These are phyloP conservation scores for Tragelaphus buxtoni DNA, from an alignment of 2,113 vertebrate genomes.

Conservation along the genomic window DNA sequence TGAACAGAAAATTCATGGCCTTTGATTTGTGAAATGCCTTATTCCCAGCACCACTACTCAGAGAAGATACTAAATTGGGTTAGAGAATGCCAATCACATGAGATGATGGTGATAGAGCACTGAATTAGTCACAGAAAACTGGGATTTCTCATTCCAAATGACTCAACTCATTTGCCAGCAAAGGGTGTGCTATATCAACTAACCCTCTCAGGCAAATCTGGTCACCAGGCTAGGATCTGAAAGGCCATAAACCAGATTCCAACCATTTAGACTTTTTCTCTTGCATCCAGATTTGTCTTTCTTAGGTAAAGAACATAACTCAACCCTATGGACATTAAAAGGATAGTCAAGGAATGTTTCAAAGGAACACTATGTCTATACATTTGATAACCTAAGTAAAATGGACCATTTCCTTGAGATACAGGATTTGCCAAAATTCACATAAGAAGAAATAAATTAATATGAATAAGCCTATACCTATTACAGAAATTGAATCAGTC, in stretches of 20 bases:
- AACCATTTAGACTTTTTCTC: background rate
- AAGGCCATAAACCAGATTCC: background rate
- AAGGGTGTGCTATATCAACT: background rate
- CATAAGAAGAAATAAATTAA: background rate
- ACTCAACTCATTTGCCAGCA: background rate
- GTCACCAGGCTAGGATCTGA: background rate
- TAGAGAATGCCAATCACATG: slow-evolving; percentile 20
- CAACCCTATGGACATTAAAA: background rate
- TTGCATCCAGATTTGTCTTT: background rate
- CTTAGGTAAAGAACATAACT: background rate
- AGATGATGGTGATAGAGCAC: background rate
- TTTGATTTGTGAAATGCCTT: background rate
- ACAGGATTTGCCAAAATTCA: background rate
- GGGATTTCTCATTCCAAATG: background rate
- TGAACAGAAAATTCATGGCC: background rate
- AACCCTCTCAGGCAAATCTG: background rate
- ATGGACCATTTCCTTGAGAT: background rate
- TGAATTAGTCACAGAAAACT: background rate
- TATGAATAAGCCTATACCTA: background rate
- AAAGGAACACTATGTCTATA: background rate
- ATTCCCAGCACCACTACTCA: background rate
- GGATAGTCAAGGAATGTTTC: background rate
- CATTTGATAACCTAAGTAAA: background rate
- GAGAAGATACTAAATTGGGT: background rate
- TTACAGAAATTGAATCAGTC: background rate